Evolutionary conservation across 1,140 invertebrate genomes (phyloP).

Genomic region (Monomorium pharaonis): DNA sequence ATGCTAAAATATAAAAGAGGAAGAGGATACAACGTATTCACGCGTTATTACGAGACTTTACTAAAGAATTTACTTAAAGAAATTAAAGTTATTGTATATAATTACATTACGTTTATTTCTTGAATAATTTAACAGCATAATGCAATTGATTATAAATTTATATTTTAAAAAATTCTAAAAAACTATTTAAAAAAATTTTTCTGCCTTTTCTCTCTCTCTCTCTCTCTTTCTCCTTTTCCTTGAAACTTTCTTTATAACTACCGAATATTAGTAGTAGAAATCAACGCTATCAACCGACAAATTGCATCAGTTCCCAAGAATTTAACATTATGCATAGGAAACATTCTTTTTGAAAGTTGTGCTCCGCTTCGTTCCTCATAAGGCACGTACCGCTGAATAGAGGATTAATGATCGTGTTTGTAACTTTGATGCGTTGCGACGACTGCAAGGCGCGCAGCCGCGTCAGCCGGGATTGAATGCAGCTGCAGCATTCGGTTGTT

Average conservation of each 20-base stretch:
- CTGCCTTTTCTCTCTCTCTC: neutral
- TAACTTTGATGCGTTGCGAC: constrained; percentile 65
- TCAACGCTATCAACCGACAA: constrained; percentile 13
- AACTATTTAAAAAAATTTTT: neutral
- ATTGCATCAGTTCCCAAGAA: constrained; percentile 27
- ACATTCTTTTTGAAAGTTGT: constrained; percentile 45
- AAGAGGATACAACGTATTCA: neutral
- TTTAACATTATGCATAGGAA: constrained; percentile 16
- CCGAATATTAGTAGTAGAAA: constrained; percentile 9
- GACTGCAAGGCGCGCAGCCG: constrained; percentile 53
- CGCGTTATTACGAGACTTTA: constrained; percentile 9
- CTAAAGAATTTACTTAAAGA: neutral
- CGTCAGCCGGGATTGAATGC: constrained; percentile 44
- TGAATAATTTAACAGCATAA: neutral
- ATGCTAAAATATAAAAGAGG: constrained; percentile 3
- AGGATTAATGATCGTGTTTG: constrained; percentile 50
- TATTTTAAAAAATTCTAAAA: no score
- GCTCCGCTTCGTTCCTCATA: neutral
- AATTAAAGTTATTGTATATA: neutral
- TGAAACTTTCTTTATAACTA: constrained; percentile 2
- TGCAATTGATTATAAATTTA: neutral
- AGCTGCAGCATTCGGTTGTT: constrained; percentile 47
- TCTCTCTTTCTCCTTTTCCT: neutral
- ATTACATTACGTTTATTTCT: neutral
- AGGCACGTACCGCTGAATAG: constrained; percentile 53